These are phyloP conservation scores for Tanytarsus gracilentus DNA, from an alignment of 2,888 invertebrate species.

Conservation along the genomic window DNA sequence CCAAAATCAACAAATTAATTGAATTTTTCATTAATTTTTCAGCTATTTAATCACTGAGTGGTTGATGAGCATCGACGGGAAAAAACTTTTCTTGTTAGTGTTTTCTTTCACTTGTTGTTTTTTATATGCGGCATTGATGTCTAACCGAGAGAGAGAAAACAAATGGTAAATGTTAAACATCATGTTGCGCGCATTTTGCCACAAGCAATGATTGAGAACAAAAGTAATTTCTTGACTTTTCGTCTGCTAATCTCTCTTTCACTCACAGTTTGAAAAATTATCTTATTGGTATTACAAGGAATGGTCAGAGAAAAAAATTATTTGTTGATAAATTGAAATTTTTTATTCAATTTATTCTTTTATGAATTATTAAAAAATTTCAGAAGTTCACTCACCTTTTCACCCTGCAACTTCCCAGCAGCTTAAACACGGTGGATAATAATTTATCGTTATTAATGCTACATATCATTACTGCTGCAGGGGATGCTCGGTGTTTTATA, in stretches of 20 bases:
- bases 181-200: background rate
- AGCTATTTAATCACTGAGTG: background rate
- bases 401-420: slow-evolving; percentile 8
- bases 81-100: background rate
- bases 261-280: too few species aligned
- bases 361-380: too few species aligned
- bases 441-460: slow-evolving; percentile 26
- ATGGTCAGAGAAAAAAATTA: background rate
- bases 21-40: slow-evolving; percentile 21
- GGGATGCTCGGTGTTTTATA: background rate
- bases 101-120: background rate
- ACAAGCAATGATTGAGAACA: background rate
- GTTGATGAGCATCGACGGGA: too few species aligned
- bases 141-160: background rate
- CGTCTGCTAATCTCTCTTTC: too few species aligned
- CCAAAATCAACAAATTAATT: slow-evolving; percentile 16
- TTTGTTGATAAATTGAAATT: background rate
- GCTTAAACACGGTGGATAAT: slow-evolving; percentile 26
- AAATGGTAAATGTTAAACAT: slow-evolving; percentile 5
- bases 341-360: background rate
- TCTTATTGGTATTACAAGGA: background rate
- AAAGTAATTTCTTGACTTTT: too few species aligned
- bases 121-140: background rate
- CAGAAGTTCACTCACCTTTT: too few species aligned
- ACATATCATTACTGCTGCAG: slow-evolving; percentile 12